Evolutionary conservation across 2,797 vertebrate genomes (phyloP).

Genomic region (Sebastes matsubarae): DNA sequence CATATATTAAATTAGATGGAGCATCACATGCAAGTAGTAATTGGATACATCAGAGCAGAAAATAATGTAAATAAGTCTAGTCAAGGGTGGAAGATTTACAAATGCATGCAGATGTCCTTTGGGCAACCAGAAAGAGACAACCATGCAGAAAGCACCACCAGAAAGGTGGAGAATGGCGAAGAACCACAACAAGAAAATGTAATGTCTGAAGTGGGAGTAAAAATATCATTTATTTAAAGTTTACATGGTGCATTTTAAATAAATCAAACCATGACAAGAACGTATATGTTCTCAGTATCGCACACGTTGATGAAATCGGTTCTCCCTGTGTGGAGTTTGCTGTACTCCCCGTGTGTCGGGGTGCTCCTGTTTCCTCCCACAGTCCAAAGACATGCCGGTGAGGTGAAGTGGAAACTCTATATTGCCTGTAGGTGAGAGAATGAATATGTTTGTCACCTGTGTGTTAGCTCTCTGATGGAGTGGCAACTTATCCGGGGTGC

Average conservation of each 20-base stretch:
- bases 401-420: constrained; percentile 17
- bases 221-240: background rate
- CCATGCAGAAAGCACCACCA: constrained; percentile 27
- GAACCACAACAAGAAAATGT: background rate
- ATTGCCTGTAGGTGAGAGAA: constrained; percentile 16
- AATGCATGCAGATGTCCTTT: constrained; percentile 36
- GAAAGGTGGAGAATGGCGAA: background rate
- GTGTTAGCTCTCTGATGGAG: constrained; percentile 24
- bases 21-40: constrained; percentile 22
- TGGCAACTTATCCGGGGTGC: background rate
- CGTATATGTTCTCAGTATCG: background rate
- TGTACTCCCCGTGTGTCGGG: background rate
- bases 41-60: constrained; percentile 40
- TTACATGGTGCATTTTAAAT: background rate
- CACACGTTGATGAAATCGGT: background rate
- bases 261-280: background rate
- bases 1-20: constrained; percentile 24
- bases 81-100: constrained; percentile 34
- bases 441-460: constrained; percentile 5
- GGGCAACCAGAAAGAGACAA: constrained; percentile 11
- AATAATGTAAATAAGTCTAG: constrained; percentile 48
- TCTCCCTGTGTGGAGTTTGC: background rate
- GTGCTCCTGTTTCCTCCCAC: background rate
- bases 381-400: background rate
- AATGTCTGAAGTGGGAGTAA: background rate